Conservation (phyloP, 1,140 invertebrate species). For the Aporrectodea caliginosa region DNA sequence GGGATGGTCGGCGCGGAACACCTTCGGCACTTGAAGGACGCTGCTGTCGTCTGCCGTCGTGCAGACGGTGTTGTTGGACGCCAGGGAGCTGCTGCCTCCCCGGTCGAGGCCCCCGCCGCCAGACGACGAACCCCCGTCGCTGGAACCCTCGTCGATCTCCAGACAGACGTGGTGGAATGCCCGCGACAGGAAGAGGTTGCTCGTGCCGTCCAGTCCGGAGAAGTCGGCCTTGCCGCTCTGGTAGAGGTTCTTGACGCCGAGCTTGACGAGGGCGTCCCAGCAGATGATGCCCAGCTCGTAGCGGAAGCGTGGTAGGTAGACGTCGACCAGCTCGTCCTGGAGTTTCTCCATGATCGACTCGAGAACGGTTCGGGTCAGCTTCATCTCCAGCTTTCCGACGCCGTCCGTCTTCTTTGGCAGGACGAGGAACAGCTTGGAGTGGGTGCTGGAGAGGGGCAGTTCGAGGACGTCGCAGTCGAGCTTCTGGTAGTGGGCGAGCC, state of each 20-base stretch:
- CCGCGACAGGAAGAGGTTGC: constrained; percentile 27
- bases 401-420: constrained; percentile 28
- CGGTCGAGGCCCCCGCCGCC: neutral
- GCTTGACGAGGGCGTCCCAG: constrained; percentile 18
- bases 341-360: constrained; percentile 14
- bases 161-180: constrained; percentile 30
- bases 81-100: constrained; percentile 4
- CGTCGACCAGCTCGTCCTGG: constrained; percentile 25
- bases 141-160: constrained; percentile 30
- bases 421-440: constrained; percentile 20
- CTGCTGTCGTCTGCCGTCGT: constrained; percentile 11
- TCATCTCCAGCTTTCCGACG: constrained; percentile 23
- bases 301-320: constrained; percentile 33
- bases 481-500: constrained; percentile 13
- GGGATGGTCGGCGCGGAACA: constrained; percentile 67
- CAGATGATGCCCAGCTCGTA: constrained; percentile 27
- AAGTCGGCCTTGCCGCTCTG: constrained; percentile 27
- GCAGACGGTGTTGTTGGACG: neutral
- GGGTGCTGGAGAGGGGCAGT: constrained; percentile 26
- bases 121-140: neutral
- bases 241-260: constrained; percentile 30
- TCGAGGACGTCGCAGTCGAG: constrained; percentile 29
- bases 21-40: constrained; percentile 22
- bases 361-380: constrained; percentile 21
- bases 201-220: constrained; percentile 28